These are phyloP conservation scores for Drosophila funebris DNA, from an alignment of 1,140 invertebrate species.

Conservation along the genomic window DNA sequence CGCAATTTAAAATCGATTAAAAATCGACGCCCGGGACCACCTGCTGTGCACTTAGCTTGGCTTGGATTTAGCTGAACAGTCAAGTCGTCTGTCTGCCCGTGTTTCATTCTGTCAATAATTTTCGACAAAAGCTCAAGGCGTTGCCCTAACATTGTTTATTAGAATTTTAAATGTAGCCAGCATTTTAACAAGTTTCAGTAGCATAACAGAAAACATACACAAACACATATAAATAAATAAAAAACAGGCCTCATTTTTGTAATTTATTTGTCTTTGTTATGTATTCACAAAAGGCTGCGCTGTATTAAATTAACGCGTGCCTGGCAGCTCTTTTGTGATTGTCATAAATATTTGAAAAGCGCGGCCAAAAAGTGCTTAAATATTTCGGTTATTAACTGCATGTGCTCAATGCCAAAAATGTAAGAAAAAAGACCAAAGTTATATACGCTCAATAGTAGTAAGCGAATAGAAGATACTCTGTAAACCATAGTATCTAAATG, in stretches of 20 bases:
- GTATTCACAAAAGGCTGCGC: slow-evolving; percentile 20
- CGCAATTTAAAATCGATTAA: slow-evolving; percentile 78
- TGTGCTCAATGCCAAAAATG: slow-evolving; percentile 19
- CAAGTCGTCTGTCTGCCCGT: neutral
- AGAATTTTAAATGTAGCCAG: slow-evolving; percentile 62
- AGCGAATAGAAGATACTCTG: neutral
- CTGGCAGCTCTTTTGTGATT: slow-evolving; percentile 35
- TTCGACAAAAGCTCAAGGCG: slow-evolving; percentile 44
- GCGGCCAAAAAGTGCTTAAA: slow-evolving; percentile 19
- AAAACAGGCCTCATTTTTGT: slow-evolving; percentile 25
- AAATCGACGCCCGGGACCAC: slow-evolving; percentile 64
- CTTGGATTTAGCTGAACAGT: slow-evolving; percentile 8
- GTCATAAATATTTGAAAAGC: slow-evolving; percentile 50
- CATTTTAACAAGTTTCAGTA: slow-evolving; percentile 74
- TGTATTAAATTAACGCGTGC: slow-evolving; percentile 42
- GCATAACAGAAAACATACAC: slow-evolving; percentile 36
- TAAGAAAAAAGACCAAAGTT: neutral
- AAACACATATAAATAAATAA: no score
- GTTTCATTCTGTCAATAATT: slow-evolving; percentile 15
- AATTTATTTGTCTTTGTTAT: slow-evolving; percentile 14
- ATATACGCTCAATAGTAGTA: neutral
- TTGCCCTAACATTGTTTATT: slow-evolving; percentile 61
- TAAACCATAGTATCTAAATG: neutral
- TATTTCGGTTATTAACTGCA: slow-evolving; percentile 43
- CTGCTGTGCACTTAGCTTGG: slow-evolving; percentile 38